These are phyloP conservation scores for Penelope pileata DNA, from an alignment of 2,113 vertebrate species.

Conservation along the genomic window DNA sequence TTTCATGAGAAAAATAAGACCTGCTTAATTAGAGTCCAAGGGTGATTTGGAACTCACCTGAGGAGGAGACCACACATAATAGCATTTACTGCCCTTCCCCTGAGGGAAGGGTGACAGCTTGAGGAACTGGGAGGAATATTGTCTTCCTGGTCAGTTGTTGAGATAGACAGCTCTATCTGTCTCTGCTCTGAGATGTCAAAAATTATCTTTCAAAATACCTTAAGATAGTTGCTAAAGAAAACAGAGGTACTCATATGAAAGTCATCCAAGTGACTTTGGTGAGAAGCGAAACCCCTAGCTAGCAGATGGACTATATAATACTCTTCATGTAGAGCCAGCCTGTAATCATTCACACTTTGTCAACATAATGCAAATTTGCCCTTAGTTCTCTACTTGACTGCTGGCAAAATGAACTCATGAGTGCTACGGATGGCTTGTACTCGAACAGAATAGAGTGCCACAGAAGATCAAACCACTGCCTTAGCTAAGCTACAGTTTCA, in stretches of 20 bases:
- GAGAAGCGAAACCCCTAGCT: not conserved
- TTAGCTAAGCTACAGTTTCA: not conserved
- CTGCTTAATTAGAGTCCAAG: not conserved
- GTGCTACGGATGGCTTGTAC: not conserved
- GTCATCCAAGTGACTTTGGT: not conserved
- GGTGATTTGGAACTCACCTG: not conserved
- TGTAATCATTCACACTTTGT: not conserved
- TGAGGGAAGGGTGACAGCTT: not conserved
- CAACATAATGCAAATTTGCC: not conserved
- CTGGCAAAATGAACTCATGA: not conserved
- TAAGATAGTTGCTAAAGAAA: not conserved
- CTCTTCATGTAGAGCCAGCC: not conserved
- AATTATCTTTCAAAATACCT: not conserved
- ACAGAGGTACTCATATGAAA: not conserved
- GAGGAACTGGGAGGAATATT: not conserved
- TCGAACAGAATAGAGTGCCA: not conserved
- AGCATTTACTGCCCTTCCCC: not conserved
- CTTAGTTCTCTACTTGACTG: not conserved
- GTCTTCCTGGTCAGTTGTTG: not conserved
- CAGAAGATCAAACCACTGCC: not conserved
- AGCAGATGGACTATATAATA: not conserved
- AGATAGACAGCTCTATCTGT: not conserved
- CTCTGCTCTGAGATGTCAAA: not conserved
- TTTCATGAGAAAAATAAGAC: not conserved
- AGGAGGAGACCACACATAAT: not conserved